Evolutionary conservation across 2,888 invertebrate genomes (phyloP), one percentile per base, ranked within the genome.

Genomic region (Acrobasis suavella): DNA sequence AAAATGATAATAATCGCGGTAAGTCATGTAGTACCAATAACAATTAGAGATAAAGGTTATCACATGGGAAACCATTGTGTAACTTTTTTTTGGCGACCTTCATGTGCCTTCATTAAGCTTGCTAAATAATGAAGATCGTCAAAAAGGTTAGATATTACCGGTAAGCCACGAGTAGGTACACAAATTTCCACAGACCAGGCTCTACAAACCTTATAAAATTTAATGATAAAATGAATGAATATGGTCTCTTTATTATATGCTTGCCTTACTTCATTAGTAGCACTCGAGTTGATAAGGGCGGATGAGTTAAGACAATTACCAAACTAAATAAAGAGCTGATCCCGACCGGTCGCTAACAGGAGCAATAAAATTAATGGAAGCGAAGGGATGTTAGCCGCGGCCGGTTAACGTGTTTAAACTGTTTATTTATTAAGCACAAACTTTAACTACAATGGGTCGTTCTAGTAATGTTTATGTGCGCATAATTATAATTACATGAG

Each of bases 241-340:
- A 1, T 14, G 7, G 46, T 46, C 46, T 14, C n/a, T 12, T 46
- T 2, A n/a, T n/a, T 14, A 14, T 46, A 46, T 14, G 46, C 3
- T n/a, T 46, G 46, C n/a, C 46, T 46, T 46, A 46, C n/a, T 46
- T 46, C n/a, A 46, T 51, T 17, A 22, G 8, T 22, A 51, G 12
- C 22, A 2, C 17, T 12, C 22, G 8, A 6, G 65, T 65, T 74
- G 72, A 81, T 76, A 68, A 78, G 78, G 77, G 76, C 66, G 77
- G 70, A 72, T 80, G 80, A 78, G 77, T 82, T 79, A 37, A 32
- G 76, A 78, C 72, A 81, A 79, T 82, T 82, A 77, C 74, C 71
- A 67, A 64, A 71, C 73, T 69, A 74, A 77, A 78, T 69, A 73
- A 71, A 72, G 70, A 69, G 58, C 62, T 60, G 65, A 65, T 70